Base-by-base conservation (phyloP, 2,797 vertebrate genomes). In the Myoxocephalus aenaeus region DNA sequence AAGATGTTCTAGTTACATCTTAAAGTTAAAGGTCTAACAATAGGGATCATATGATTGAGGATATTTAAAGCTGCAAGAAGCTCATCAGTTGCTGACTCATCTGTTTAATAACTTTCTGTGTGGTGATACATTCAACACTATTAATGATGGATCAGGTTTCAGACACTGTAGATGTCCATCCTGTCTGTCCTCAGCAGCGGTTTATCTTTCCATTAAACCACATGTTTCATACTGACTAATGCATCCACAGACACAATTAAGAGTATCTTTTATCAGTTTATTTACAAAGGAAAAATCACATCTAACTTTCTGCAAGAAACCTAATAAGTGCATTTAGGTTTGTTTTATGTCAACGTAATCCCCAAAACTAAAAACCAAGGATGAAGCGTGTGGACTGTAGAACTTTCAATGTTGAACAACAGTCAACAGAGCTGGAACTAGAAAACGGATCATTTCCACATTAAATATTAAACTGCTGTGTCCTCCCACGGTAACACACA, bases 401-500 rank as follows among this genome's bases (percentile, higher is more conserved):
- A 46, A n/a, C n/a, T n/a, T n/a, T n/a, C n/a, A n/a, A n/a, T n/a
- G n/a, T n/a, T n/a, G n/a, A n/a, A n/a, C n/a, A n/a, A 70, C n/a
- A 73, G 65, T 22, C 44, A 63, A 75, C 20, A 53, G 46, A 59
- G n/a, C 57, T 70, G 44, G 18, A 57, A 44, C 25, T 36, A 53
- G 11, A 62, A 56, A 83, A 74, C 9, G 1, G 7, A 73, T 38
- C 12, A 56, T 59, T 75, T 73, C 53, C 73, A 57, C 42, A 46
- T n/a, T 58, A 65, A 79, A 73, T 18, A 67, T 64, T 29, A 64
- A 54, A 27, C 65, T 57, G 38, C 51, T 36, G 42, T 50, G 40
- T 27, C n/a, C n/a, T n/a, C n/a, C n/a, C n/a, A n/a, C n/a, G n/a
- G n/a, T n/a, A n/a, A n/a, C n/a, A n/a, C n/a, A n/a, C n/a, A n/a